Evolutionary conservation across 2,797 vertebrate species (phyloP), one percentile per base, ranked within the genome.

Genomic region (Bradypodion ventrale): DNA sequence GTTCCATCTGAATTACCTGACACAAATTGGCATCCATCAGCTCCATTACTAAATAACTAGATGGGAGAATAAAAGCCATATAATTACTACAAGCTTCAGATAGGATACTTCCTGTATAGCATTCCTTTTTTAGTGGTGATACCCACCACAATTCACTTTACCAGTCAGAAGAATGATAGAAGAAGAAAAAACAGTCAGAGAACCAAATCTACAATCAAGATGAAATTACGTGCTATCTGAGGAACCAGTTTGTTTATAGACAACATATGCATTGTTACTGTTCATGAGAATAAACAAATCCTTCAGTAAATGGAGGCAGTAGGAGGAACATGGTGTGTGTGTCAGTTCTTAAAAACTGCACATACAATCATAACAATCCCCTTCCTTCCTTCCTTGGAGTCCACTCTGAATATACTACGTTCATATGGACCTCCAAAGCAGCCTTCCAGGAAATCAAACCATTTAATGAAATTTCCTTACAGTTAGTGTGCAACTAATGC

Each of bases 1-100:
- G 94, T 93, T 99, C 99, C 99, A 99, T 99, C 94, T 99, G 99
- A 96, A 99, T 99, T 93, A 99, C 99, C 95, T 99, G 99, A 94
- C 99, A 99, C 92, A 99, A 95, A 94, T 99, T 99, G 93, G 99
- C 99, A 92, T 99, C 99, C 99, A 99, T 99, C 94, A 99, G 92
- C 94, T 99, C 99, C 99, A 99, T 99, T 92, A 99, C 98, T 91
- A 99, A 96, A 91, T 99, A 99, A 91, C 99, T 99, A 91, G n/a
- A 91, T 2, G 68, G 76, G 90, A 91, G 83, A 80, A 29, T 19
- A 93, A 70, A 92, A 93, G 35, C 13, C 78, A 88, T 0, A 27
- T 4, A 1, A 7, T 94, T 90, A 89, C 68, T 70, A 75, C 62
- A 73, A 66, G 56, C 40, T 73, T 46, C 46, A 16, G 40, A 73